Conservation (phyloP, 64 coral and sea anemone species). For the Catalaphyllia jardinei region DNA sequence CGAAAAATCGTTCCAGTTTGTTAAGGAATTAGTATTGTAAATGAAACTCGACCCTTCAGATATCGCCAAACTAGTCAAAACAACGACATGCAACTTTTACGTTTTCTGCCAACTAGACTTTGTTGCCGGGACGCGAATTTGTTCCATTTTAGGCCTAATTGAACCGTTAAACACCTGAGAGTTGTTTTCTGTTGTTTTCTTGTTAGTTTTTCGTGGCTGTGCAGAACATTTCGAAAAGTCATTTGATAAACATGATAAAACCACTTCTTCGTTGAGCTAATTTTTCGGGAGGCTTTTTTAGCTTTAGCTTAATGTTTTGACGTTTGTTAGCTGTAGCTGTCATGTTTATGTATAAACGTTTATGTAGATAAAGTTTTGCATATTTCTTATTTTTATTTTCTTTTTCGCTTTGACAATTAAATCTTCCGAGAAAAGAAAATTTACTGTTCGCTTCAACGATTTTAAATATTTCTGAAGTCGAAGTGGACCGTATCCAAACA, state of each 20-base stretch:
- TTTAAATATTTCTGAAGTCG: not conserved
- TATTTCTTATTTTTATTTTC: not conserved
- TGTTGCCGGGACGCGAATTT: not conserved
- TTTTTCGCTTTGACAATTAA: not conserved
- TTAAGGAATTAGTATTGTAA: no score
- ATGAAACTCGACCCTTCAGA: not conserved
- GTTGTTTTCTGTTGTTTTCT: not conserved
- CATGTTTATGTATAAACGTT: constrained; percentile 20
- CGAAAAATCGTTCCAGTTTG: no score
- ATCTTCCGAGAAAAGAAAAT: not conserved
- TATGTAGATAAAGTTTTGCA: constrained; percentile 22
- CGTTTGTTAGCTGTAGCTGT: not conserved
- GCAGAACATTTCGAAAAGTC: no score
- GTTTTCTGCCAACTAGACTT: constrained; percentile 8
- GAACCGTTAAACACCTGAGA: not conserved
- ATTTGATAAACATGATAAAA: not conserved
- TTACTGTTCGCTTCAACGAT: not conserved
- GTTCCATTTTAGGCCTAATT: not conserved
- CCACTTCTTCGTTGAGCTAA: not conserved
- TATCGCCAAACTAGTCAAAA: not conserved
- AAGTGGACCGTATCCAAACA: not conserved
- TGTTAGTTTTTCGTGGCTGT: not conserved
- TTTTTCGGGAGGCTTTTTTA: not conserved
- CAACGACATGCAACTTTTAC: not conserved
- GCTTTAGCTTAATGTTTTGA: not conserved